phyloP scores from a whole-genome alignment of 2,888 invertebrate species.

The Ormyrus pomaceus region DNA sequence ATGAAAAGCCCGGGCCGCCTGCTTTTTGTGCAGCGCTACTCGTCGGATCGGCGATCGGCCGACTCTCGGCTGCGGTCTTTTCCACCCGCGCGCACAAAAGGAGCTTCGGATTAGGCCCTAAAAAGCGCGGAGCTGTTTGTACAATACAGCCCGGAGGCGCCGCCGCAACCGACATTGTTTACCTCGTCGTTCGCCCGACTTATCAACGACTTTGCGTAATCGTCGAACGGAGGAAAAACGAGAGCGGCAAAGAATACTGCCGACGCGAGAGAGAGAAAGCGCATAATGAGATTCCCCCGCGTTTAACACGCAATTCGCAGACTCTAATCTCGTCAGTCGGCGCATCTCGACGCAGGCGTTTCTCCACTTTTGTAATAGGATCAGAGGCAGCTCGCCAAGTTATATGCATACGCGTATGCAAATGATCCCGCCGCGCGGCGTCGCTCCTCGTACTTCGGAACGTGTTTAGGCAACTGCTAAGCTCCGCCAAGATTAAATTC shows the following conservation, averaged over 20 bases:
- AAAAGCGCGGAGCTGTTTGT: not conserved
- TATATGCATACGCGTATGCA: constrained; percentile 48
- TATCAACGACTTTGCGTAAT: too few species aligned
- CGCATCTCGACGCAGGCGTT: constrained; percentile 12
- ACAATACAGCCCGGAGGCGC: constrained; percentile 3
- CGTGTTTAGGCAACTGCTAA: constrained; percentile 46
- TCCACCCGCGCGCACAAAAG: too few species aligned
- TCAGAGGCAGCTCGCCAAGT: constrained; percentile 4
- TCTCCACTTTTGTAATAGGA: constrained; percentile 34
- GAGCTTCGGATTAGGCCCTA: too few species aligned
- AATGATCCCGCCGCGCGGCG: not conserved
- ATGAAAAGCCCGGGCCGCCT: constrained; percentile 8
- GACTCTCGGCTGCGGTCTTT: too few species aligned
- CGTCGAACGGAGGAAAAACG: too few species aligned
- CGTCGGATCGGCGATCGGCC: too few species aligned
- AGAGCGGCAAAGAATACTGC: not conserved
- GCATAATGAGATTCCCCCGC: not conserved
- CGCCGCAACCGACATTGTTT: not conserved
- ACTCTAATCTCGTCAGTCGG: constrained; percentile 22
- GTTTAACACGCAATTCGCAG: constrained; percentile 18
- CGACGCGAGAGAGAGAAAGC: not conserved
- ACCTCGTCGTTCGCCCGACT: too few species aligned
- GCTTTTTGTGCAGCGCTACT: not conserved
- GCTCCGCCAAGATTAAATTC: constrained; percentile 34
- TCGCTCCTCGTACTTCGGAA: constrained; percentile 4